Evolutionary conservation across 2,113 vertebrate species (phyloP).

Genomic region (Rousettus leschenaultii): DNA sequence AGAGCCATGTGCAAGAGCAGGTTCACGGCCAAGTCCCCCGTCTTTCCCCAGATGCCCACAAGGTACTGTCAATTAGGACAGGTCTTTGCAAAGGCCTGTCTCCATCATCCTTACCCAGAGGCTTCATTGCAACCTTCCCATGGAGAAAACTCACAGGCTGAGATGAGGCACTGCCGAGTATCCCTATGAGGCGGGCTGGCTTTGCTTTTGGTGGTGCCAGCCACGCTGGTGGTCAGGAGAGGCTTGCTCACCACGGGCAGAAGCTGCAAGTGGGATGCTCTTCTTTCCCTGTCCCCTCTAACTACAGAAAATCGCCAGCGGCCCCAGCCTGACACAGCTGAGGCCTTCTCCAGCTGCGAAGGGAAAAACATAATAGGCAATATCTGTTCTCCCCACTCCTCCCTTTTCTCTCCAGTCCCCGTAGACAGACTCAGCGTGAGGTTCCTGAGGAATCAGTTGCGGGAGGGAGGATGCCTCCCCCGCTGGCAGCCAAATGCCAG

Average conservation of each 20-base stretch:
- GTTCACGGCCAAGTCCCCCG: neutral
- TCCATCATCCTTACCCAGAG: neutral
- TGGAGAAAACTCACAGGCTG: neutral
- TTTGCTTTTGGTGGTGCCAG: conserved; percentile 47
- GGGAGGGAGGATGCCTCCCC: conserved; percentile 82
- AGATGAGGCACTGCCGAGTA: neutral
- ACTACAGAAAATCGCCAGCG: conserved; percentile 63
- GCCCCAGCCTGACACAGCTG: conserved; percentile 60
- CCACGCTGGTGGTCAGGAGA: neutral
- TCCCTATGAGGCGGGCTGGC: neutral
- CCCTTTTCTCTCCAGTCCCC: conserved; percentile 72
- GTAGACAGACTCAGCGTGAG: conserved; percentile 82
- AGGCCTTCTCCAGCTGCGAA: conserved; percentile 68
- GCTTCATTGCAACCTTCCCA: conserved; percentile 41
- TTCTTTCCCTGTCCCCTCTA: conserved; percentile 20
- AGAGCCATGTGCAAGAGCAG: neutral
- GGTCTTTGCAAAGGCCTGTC: neutral
- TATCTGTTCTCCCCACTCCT: conserved; percentile 56
- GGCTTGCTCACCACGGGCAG: conserved; percentile 3
- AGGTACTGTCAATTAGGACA: neutral
- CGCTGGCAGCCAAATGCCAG: conserved; percentile 87
- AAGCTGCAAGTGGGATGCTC: conserved; percentile 23
- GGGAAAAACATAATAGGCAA: conserved; percentile 68
- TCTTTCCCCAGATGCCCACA: neutral
- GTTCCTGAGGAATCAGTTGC: conserved; percentile 84